Base-by-base conservation (phyloP, 2,113 vertebrate genomes). In the Oostethus manadensis region DNA sequence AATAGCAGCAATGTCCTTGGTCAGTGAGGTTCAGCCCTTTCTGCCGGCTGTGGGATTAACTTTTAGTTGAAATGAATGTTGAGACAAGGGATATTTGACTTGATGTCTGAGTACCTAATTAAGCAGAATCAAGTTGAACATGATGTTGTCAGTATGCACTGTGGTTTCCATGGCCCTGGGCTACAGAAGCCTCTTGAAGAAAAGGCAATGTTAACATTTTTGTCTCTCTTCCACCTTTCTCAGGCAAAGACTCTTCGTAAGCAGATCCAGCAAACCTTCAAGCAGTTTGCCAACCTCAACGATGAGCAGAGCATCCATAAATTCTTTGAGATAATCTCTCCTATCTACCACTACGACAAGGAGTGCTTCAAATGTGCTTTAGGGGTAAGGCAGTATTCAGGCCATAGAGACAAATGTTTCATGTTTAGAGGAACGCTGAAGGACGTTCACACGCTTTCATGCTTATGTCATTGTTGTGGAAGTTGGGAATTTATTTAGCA, bases 301-400 rank as follows among this genome's bases (percentile, higher is more conserved):
- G 93, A 97, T 74, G 95, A 98, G 84, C 95, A 99, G 88, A 97
- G 97, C 85, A 97, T 99, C 81, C 83, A 96, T 86, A 99, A 96
- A 58, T 99, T 99, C 89, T 99, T 99, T 63, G 97, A 99, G 80
- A 96, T 99, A 60, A 91, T 99, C 47, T 93, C 93, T 29, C 94
- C 95, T 0, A 92, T 98, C 68, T 94, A 97, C 86, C 92, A 93
- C 88, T 99, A 95, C 63, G 96, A 99, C 81, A 98, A 99, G 72
- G 96, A 99, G 76, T 98, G 93, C 88, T 99, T 98, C 89, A 99
- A 99, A 78, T 99, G 96, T 77, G 97, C 95, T 53, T 93, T 99
- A 0, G 96, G 96, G 80, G 97, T 99, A 89, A 85, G 88, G 15
- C 14, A 16, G 23, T 47, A 51, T 22, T 64, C 42, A 5, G 1